phyloP scores from a whole-genome alignment of 2,113 vertebrate genomes.

The Dasypus novemcinctus region DNA sequence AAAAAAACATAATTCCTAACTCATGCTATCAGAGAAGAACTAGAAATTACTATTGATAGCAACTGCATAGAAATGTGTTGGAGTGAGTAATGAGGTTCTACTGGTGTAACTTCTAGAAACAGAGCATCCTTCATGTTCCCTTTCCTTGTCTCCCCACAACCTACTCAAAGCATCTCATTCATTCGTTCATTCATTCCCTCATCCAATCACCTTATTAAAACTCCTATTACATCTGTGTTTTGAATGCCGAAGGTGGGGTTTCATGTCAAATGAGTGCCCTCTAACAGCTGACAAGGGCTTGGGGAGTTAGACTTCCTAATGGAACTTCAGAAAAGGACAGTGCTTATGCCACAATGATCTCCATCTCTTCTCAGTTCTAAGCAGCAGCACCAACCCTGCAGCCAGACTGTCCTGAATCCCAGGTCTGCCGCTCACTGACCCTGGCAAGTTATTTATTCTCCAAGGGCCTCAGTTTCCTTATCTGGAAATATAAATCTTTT shows the following conservation, averaged over 20 bases:
- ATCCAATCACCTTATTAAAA: background rate
- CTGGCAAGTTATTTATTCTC: background rate
- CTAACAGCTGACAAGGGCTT: background rate
- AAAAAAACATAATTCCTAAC: constrained; percentile 51
- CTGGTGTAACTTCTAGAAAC: background rate
- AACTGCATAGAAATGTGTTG: background rate
- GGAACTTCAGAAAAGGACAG: background rate
- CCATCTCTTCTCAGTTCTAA: background rate
- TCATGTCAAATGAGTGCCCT: background rate
- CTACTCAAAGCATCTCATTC: background rate
- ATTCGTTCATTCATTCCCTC: background rate
- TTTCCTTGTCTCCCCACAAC: background rate
- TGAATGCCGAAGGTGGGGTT: background rate
- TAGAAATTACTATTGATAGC: background rate
- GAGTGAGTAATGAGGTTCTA: background rate
- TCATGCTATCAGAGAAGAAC: background rate
- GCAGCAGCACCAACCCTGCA: background rate
- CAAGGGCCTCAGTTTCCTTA: background rate
- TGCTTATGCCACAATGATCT: background rate
- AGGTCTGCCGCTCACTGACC: background rate
- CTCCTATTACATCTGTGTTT: background rate
- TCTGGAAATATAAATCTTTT: background rate
- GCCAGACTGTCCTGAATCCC: background rate
- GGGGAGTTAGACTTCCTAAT: background rate
- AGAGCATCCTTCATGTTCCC: background rate